A percentile compares a stretch with the other conserved stretches of the same genome.
Evolutionary conservation across 2,888 invertebrate species (phyloP).

Genomic region (Boloria selene): DNA sequence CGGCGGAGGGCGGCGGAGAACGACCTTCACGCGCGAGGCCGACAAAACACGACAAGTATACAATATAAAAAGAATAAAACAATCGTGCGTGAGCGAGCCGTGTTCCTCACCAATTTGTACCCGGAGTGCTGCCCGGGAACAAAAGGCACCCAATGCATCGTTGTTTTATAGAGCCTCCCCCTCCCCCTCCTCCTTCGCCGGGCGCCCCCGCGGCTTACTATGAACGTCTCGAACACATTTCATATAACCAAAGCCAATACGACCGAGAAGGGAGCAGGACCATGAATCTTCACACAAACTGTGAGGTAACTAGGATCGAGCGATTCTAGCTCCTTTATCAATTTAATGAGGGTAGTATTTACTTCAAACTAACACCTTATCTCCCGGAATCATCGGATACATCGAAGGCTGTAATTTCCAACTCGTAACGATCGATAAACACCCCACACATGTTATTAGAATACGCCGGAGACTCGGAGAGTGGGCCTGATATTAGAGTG

Average conservation of each 20-base stretch:
- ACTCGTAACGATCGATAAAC: constrained; percentile 25
- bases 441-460: constrained; percentile 18
- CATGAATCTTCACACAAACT: not conserved
- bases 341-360: not conserved
- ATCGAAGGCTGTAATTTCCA: constrained; percentile 36
- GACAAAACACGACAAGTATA: constrained; percentile 55
- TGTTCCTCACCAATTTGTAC: constrained; percentile 69
- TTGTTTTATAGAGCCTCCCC: constrained; percentile 35
- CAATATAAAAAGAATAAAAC: constrained; percentile 45
- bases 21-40: constrained; percentile 55
- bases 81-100: constrained; percentile 54
- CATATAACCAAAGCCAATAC: not conserved
- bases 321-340: not conserved
- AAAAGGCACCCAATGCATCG: constrained; percentile 44
- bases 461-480: constrained; percentile 1
- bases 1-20: constrained; percentile 4
- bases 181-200: not conserved
- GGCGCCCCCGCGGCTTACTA: too few relatives aligned
- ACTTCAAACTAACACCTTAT: constrained; percentile 6
- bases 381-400: constrained; percentile 15
- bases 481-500: constrained; percentile 7
- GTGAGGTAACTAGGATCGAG: too few relatives aligned
- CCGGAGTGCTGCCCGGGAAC: constrained; percentile 45
- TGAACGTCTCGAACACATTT: too few relatives aligned
- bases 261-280: constrained; percentile 7